Evolutionary conservation across 2,797 vertebrate species (phyloP).

Genomic region (Acrossocheilus fasciatus): DNA sequence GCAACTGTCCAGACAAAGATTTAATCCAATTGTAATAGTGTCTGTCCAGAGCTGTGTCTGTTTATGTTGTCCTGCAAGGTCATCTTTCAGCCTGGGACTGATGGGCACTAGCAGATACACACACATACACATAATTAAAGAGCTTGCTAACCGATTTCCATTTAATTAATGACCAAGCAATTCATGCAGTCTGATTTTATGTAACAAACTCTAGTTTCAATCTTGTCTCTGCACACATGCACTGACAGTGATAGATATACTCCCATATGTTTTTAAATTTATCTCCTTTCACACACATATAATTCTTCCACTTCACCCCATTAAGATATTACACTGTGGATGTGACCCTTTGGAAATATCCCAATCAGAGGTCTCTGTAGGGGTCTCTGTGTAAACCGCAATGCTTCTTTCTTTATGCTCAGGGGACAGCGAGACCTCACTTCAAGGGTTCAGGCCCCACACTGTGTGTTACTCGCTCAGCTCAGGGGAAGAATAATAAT

Average conservation of each 20-base stretch:
- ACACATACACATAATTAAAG: conserved; percentile 36
- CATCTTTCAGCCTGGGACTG: conserved; percentile 47
- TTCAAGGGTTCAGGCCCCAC: conserved; percentile 71
- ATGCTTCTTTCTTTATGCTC: conserved; percentile 47
- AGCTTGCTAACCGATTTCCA: background rate
- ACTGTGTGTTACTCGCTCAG: conserved; percentile 74
- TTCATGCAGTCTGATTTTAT: conserved; percentile 6
- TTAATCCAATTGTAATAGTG: conserved; percentile 43
- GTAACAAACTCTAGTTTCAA: background rate
- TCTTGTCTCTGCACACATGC: background rate
- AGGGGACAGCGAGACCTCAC: conserved; percentile 51
- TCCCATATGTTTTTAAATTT: background rate
- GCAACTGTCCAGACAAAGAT: conserved; percentile 39
- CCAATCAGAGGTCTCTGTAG: conserved; percentile 35
- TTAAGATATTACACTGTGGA: conserved; percentile 58
- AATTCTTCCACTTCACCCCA: conserved; percentile 43
- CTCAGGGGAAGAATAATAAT: conserved; percentile 80
- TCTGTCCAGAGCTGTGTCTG: conserved; percentile 37
- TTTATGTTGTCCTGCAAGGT: conserved; percentile 50
- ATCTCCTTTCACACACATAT: background rate
- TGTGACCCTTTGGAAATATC: conserved; percentile 45
- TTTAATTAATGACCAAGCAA: conserved; percentile 14
- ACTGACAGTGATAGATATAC: background rate
- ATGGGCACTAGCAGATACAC: conserved; percentile 56
- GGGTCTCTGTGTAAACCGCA: conserved; percentile 41